Evolutionary conservation across 2,113 vertebrate species (phyloP).

Genomic region (Carassius gibelio): DNA sequence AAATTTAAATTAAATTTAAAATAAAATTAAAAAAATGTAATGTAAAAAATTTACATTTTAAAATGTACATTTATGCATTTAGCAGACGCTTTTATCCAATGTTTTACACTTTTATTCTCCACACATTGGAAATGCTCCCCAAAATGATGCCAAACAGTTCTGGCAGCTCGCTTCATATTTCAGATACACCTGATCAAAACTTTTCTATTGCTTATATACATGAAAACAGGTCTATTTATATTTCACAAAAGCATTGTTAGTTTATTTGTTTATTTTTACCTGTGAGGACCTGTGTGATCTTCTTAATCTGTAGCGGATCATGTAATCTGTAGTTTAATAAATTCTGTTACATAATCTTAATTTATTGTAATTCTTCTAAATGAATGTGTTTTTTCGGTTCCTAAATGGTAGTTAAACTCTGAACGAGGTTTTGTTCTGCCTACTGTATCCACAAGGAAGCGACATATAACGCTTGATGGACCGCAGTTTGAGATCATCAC

Average conservation of each 20-base stretch:
- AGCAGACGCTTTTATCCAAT: background rate
- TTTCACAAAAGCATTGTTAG: too few species aligned
- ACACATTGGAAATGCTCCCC: too few species aligned
- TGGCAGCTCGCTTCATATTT: too few species aligned
- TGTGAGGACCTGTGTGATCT: background rate
- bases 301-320: too few species aligned
- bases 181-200: too few species aligned
- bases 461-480: conserved; percentile 60
- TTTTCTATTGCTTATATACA: too few species aligned
- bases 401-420: background rate
- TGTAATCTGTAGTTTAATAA: background rate
- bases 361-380: background rate
- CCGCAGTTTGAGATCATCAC: conserved; percentile 39
- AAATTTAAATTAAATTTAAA: too few species aligned
- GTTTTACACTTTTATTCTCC: background rate
- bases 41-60: too few species aligned
- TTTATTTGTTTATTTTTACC: background rate
- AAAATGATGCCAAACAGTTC: too few species aligned
- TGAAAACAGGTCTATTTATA: too few species aligned
- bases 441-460: conserved; percentile 48
- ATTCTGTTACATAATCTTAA: background rate
- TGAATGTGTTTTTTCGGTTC: background rate
- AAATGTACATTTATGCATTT: too few species aligned
- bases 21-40: too few species aligned
- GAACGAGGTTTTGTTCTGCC: background rate